phyloP scores from a whole-genome alignment of 2,888 invertebrate genomes.

The Microplitis manilae region DNA sequence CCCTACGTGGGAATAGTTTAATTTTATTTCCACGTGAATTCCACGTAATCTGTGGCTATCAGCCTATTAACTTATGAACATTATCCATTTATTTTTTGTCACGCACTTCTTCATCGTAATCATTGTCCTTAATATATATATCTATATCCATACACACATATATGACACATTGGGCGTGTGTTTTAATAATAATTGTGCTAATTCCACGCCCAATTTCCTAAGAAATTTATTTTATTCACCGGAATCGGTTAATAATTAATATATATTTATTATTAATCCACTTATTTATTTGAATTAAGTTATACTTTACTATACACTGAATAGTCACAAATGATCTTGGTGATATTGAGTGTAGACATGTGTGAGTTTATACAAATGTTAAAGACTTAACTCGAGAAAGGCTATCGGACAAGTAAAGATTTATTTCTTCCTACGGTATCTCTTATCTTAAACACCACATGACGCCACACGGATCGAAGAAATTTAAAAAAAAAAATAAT shows the following conservation, averaged over 20 bases:
- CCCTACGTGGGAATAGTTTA: conserved; percentile 53
- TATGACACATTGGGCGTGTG: not conserved
- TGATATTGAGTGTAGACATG: not conserved
- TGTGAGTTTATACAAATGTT: not conserved
- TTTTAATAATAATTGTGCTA: not conserved
- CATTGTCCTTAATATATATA: not conserved
- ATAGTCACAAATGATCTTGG: not conserved
- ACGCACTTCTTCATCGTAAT: conserved; percentile 9
- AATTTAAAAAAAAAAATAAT: not conserved
- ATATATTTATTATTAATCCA: not conserved
- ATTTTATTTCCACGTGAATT: conserved; percentile 56
- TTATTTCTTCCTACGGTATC: conserved; percentile 52
- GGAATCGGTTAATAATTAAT: not conserved
- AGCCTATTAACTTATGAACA: not conserved
- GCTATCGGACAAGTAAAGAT: conserved; percentile 47
- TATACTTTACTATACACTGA: not conserved
- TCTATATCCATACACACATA: not conserved
- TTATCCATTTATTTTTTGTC: not conserved
- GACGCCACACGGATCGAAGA: conserved; percentile 32
- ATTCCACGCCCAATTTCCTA: not conserved
- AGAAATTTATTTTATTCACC: not conserved
- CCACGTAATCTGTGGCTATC: conserved; percentile 39
- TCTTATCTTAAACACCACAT: conserved; percentile 46
- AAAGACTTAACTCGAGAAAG: conserved; percentile 27
- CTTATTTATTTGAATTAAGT: not conserved